Conservation (phyloP, 2,797 vertebrate genomes). For the Lutjanus campechanus region DNA sequence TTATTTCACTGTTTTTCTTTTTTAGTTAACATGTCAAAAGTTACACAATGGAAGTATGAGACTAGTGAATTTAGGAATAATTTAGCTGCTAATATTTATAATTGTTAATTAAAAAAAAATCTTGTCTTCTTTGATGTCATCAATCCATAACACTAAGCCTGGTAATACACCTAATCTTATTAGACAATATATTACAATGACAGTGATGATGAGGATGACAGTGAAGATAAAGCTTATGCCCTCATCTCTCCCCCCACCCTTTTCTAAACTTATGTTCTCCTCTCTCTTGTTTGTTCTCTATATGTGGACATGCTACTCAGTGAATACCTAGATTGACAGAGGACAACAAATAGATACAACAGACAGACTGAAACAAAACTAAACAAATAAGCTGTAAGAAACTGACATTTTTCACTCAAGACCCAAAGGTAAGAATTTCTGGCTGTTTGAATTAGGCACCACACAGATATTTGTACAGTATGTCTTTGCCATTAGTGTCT, state of each 20-base stretch:
- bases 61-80: not conserved
- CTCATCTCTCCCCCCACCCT: slow-evolving; percentile 47
- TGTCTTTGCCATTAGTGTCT: not conserved
- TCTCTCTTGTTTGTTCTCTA: not conserved
- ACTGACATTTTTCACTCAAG: slow-evolving; percentile 7
- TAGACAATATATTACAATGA: slow-evolving; percentile 31
- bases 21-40: not conserved
- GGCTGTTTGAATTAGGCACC: not conserved
- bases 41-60: not conserved
- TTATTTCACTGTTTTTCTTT: not conserved
- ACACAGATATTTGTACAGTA: not conserved
- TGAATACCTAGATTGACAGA: slow-evolving; percentile 15
- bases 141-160: not conserved
- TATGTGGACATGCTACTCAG: slow-evolving; percentile 14
- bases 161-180: slow-evolving; percentile 60
- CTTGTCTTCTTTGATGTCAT: not conserved
- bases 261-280: slow-evolving; percentile 12
- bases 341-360: slow-evolving; percentile 8
- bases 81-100: no score
- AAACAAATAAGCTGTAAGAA: slow-evolving; percentile 11
- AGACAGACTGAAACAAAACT: not conserved
- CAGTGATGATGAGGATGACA: slow-evolving; percentile 41
- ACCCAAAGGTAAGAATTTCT: slow-evolving; percentile 46
- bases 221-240: slow-evolving; percentile 56
- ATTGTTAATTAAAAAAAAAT: not conserved